Evolutionary conservation across 2,113 vertebrate species (phyloP), one percentile per base, ranked within the genome.

Genomic region (Saguinus midas): DNA sequence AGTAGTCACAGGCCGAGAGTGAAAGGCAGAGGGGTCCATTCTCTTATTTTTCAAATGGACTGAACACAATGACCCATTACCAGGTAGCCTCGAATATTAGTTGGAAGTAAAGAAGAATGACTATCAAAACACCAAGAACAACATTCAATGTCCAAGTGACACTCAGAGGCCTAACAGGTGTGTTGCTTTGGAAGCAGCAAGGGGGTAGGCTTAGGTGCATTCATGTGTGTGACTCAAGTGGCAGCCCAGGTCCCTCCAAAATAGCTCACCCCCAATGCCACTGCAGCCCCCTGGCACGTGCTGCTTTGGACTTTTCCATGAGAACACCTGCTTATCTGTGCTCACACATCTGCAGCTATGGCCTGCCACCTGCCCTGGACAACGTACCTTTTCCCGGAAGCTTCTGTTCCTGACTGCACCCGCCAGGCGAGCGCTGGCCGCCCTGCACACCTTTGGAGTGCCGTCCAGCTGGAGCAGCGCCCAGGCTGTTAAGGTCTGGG

Each of bases 391-490:
- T 35, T 97, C 98, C 97, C 99, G 99, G 43, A 99, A 99, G 96
- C 75, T 96, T 76, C 98, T 98, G 98, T 98, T 98, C 29, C 94
- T 89, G 0, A 98, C 98, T 0, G 99, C 99, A 0, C 98, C 97
- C 80, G 95, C 93, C 48, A 99, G 98, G 94, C 99, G 99, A 0
- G 96, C 93, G 0, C 97, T 87, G 9, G 99, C 99, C 0, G 98
- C 99, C 96, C 98, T 99, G 97, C 99, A 98, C 37, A 99, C 98
- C 2, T 98, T 99, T 29, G 99, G 98, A 97, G 99, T 98, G 85
- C 98, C 98, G 0, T 99, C 99, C 1, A 99, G 97, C 98, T 99
- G 99, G 70, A 99, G 98, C 40, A 97, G 94, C 0, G 99, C 99
- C 1, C 99, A 98, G 1, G 99, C 98, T 32, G 95, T 97, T 43